Evolutionary conservation across 64 coral and sea anemone genomes (phyloP), one percentile per base, ranked within the genome.

Genomic region (Stichodactyla mertensii): DNA sequence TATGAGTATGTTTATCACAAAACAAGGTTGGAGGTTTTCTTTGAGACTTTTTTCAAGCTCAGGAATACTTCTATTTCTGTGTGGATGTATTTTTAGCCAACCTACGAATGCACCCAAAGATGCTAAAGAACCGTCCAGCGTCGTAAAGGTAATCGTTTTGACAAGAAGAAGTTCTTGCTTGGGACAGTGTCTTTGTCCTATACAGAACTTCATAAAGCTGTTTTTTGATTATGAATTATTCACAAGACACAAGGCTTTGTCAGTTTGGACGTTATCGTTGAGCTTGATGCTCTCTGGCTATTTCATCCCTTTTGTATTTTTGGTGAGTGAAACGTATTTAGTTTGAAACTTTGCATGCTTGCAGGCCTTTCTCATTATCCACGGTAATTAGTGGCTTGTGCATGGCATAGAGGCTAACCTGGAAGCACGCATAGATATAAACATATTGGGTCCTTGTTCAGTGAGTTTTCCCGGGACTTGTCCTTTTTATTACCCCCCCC

Each of bases 251-350:
- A 90, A 60, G 55, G 89, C 89, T 69, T 85, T 90, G 52, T 52
- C 19, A 9, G 82, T 64, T 0, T 90, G 89, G 89, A 84, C 89
- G 11, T 15, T 85, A 58, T 84, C 82, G 10, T 62, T 90, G 83
- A 85, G 89, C 55, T 78, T 90, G 53, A 90, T 90, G 5, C 64
- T 84, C 52, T 85, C 83, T 61, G 89, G 89, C 13, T 77, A 78
- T 57, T 85, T 90, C 18, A 78, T 90, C 54, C 89, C 89, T 20
- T 90, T 90, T 74, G 89, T 90, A 24, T 90, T 90, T 79, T 85
- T 90, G 89, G 89, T 90, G 78, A 90, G 89, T 90, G 9, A 8
- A 74, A 27, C 13, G 69, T 11, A 9, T 26, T 14, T 26, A 27
- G 16, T 22, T 22, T 6, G 16, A 16, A 64, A 0, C 16, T 11